Evolutionary conservation across 2,797 vertebrate genomes (phyloP).

Genomic region (Fringilla coelebs): DNA sequence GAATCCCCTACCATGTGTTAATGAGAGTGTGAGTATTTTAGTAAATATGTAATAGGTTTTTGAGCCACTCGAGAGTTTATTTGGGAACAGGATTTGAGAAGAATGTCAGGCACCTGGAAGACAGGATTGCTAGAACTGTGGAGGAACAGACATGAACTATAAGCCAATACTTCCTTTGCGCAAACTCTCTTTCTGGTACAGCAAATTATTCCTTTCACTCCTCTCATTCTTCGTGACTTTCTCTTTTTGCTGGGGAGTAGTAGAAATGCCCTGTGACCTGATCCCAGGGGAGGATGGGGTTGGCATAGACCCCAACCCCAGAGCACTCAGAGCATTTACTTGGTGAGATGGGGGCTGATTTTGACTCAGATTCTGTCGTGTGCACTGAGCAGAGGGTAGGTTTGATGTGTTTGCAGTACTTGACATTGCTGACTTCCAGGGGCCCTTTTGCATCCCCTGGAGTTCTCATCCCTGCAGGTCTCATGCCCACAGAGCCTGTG

Average conservation of each 20-base stretch:
- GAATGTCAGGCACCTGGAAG: not conserved
- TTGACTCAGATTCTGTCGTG: not conserved
- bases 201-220: not conserved
- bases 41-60: not conserved
- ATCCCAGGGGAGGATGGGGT: not conserved
- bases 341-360: not conserved
- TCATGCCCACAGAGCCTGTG: not conserved
- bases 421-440: not conserved
- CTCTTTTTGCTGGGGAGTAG: not conserved
- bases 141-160: not conserved
- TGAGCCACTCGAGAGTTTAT: not conserved
- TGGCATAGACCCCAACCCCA: not conserved
- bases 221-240: not conserved
- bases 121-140: not conserved
- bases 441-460: not conserved
- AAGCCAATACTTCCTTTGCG: not conserved
- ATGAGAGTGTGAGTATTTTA: not conserved
- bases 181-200: not conserved
- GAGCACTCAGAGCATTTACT: not conserved
- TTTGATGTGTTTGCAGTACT: not conserved
- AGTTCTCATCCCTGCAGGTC: not conserved
- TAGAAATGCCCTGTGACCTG: not conserved
- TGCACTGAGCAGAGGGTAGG: not conserved
- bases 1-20: not conserved
- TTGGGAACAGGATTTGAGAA: not conserved